phyloP scores from a whole-genome alignment of 2,797 vertebrate genomes.

The Pseudocheirus occidentalis region DNA sequence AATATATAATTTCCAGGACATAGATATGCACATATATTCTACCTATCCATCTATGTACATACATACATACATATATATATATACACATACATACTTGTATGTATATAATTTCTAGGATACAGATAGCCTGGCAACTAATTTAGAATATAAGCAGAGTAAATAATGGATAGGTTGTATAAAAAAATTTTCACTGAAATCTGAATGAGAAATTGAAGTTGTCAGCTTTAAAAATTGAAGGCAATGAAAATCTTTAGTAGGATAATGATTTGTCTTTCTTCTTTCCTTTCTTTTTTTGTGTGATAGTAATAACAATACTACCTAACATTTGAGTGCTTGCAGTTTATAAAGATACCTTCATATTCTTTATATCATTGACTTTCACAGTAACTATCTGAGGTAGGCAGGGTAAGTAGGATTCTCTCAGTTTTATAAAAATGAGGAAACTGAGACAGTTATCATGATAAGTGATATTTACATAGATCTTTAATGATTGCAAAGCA shows the following conservation, averaged over 20 bases:
- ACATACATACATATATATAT: neutral
- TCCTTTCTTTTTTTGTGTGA: neutral
- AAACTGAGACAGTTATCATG: neutral
- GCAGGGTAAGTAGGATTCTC: neutral
- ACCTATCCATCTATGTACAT: neutral
- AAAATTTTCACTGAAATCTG: neutral
- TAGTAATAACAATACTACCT: neutral
- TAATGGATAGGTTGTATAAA: neutral
- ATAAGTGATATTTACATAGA: neutral
- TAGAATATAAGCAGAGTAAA: neutral
- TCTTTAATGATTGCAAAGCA: neutral
- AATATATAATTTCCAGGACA: too few species aligned
- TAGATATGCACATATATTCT: too few species aligned
- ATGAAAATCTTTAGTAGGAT: neutral
- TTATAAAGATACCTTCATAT: neutral
- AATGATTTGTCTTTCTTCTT: neutral
- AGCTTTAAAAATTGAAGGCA: neutral
- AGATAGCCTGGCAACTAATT: neutral
- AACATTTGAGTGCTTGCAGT: neutral
- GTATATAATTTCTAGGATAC: neutral
- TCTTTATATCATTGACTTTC: neutral
- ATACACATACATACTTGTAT: fast-evolving
- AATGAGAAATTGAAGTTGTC: neutral
- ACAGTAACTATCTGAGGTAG: neutral
- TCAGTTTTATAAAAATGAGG: neutral